Percentiles rank a stretch among this genome's conserved stretches.
phyloP scores from a whole-genome alignment of 2,797 vertebrate species.

The Acrocephalus scirpaceus region DNA sequence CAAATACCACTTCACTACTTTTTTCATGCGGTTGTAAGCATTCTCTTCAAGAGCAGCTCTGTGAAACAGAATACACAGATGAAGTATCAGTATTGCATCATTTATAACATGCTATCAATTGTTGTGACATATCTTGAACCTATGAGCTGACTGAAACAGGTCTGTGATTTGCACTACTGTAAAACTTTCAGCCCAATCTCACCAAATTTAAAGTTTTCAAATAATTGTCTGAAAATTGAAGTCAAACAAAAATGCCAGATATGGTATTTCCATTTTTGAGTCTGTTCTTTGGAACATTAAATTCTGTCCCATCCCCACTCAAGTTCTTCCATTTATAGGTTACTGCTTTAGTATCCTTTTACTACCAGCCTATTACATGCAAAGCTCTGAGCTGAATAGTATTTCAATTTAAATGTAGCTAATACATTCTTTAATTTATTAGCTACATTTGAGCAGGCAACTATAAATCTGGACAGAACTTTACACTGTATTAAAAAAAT shows the following conservation, averaged over 20 bases:
- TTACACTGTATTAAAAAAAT: not conserved
- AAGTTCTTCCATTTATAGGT: not conserved
- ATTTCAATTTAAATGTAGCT: not conserved
- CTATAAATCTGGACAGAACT: not conserved
- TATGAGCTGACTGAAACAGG: not conserved
- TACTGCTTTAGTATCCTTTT: not conserved
- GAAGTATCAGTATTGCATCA: not conserved
- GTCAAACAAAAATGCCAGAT: not conserved
- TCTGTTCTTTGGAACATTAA: not conserved
- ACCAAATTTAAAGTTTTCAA: not conserved
- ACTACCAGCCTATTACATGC: not conserved
- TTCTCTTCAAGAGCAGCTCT: constrained; percentile 97
- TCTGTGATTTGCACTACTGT: not conserved
- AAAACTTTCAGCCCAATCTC: not conserved
- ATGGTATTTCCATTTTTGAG: not conserved
- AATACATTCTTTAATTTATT: not conserved
- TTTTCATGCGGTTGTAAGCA: constrained; percentile 94
- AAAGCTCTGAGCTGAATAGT: not conserved
- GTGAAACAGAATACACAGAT: not conserved
- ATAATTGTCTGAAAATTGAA: not conserved
- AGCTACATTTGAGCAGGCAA: not conserved
- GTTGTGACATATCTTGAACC: not conserved
- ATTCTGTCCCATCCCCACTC: not conserved
- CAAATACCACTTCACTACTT: constrained; percentile 99
- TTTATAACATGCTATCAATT: not conserved